These are phyloP conservation scores for Muraenolepis orangiensis DNA, from an alignment of 2,797 vertebrate genomes.

Conservation along the genomic window DNA sequence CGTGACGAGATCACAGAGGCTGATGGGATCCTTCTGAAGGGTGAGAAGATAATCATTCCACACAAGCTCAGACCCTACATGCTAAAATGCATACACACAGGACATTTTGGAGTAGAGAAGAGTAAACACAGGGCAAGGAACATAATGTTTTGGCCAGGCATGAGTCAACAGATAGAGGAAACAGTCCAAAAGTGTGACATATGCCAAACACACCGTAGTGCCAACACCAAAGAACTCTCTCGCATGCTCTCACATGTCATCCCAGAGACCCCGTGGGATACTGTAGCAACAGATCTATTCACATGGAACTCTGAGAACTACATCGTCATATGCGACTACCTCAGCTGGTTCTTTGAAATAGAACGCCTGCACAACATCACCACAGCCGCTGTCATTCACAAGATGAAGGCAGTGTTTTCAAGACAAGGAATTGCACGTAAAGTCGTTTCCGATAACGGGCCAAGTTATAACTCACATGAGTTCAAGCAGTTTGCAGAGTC, in stretches of 20 bases:
- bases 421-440: not conserved
- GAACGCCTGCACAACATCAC: conserved; percentile 4
- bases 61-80: conserved; percentile 8
- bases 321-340: conserved; percentile 16
- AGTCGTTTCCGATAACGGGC: not conserved
- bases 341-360: conserved; percentile 22
- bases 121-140: conserved; percentile 12
- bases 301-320: conserved; percentile 26
- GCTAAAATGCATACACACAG: conserved; percentile 16
- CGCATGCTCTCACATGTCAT: conserved; percentile 13
- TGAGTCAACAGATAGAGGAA: not conserved
- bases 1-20: conserved; percentile 16
- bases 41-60: conserved; percentile 28
- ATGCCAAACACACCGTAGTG: not conserved
- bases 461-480: not conserved
- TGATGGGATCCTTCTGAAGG: conserved; percentile 14
- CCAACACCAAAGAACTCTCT: conserved; percentile 12
- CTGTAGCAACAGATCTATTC: conserved; percentile 21
- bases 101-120: conserved; percentile 21
- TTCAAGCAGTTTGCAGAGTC: conserved; percentile 7
- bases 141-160: conserved; percentile 15
- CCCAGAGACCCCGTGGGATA: conserved; percentile 17
- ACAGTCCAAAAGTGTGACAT: not conserved
- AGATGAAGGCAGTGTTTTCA: conserved; percentile 1
- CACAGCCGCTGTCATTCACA: not conserved